These are phyloP conservation scores for Origma solitaria DNA, from an alignment of 2,113 vertebrate genomes.

Conservation along the genomic window DNA sequence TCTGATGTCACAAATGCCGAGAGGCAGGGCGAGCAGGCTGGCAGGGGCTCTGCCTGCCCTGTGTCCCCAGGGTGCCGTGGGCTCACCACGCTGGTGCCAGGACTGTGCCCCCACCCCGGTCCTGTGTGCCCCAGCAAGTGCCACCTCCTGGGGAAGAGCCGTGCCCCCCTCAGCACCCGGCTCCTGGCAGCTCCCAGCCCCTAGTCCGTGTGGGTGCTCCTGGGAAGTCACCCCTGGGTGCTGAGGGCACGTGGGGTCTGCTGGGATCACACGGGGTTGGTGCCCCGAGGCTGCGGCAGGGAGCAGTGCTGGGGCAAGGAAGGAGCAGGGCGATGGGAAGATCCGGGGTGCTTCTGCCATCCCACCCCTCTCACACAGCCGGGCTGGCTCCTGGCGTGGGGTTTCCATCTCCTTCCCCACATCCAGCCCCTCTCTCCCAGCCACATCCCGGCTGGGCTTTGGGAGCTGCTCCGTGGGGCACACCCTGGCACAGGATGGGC, in stretches of 20 bases:
- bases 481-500: not conserved
- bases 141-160: not conserved
- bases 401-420: not conserved
- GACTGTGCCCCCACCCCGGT: accelerated
- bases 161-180: not conserved
- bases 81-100: not conserved
- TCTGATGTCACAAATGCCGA: not conserved
- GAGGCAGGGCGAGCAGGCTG: not conserved
- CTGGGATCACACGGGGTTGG: not conserved
- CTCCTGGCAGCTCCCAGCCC: not conserved
- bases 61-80: not conserved
- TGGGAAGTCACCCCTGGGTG: not conserved
- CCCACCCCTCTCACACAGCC: not conserved
- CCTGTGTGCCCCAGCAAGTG: accelerated
- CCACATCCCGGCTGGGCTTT: accelerated
- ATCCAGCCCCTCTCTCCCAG: not conserved
- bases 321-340: not conserved
- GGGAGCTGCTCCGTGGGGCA: not conserved
- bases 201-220: not conserved
- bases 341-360: not conserved
- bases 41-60: not conserved
- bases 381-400: not conserved
- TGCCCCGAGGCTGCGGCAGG: not conserved
- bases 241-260: not conserved
- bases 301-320: not conserved